Percentiles rank a stretch among this genome's conserved stretches.
Conservation (phyloP, 2,888 invertebrate species). For the Silvanus unidentatus region DNA sequence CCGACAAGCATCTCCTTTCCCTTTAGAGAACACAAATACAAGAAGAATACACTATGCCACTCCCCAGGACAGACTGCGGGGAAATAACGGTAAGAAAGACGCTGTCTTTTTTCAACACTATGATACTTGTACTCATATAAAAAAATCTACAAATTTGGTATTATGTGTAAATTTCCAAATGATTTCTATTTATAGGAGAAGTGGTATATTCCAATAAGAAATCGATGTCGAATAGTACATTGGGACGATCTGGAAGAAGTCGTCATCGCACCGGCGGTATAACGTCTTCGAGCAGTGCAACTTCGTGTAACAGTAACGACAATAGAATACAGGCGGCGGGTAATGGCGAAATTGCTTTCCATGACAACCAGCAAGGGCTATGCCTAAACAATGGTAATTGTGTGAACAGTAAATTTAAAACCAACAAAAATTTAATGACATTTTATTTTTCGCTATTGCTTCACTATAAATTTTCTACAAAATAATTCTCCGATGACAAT, state of each 20-base stretch:
- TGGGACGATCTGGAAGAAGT: conserved; percentile 42
- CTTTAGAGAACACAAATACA: conserved; percentile 60
- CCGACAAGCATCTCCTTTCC: conserved; percentile 65
- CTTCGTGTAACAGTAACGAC: conserved; percentile 46
- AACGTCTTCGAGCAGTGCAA: conserved; percentile 54
- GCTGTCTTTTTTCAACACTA: background rate
- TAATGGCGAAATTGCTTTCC: conserved; percentile 39
- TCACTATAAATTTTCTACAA: too few relatives aligned
- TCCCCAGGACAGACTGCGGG: conserved; percentile 45
- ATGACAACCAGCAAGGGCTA: conserved; percentile 39
- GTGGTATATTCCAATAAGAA: conserved; percentile 43
- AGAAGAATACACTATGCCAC: conserved; percentile 52
- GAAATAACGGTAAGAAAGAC: conserved; percentile 43
- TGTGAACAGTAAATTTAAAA: too few relatives aligned
- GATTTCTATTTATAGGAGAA: conserved; percentile 29
- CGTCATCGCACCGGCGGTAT: conserved; percentile 49
- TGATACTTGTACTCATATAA: conserved; percentile 1
- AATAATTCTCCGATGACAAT: too few relatives aligned
- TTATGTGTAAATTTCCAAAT: conserved; percentile 3
- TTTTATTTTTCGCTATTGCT: too few relatives aligned
- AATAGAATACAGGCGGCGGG: conserved; percentile 26
- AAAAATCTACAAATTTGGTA: too few relatives aligned
- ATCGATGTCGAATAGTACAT: conserved; percentile 36
- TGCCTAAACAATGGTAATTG: conserved; percentile 42
- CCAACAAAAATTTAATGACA: too few relatives aligned